Base-by-base conservation (phyloP, 2,113 vertebrate genomes). In the Labrus mixtus region DNA sequence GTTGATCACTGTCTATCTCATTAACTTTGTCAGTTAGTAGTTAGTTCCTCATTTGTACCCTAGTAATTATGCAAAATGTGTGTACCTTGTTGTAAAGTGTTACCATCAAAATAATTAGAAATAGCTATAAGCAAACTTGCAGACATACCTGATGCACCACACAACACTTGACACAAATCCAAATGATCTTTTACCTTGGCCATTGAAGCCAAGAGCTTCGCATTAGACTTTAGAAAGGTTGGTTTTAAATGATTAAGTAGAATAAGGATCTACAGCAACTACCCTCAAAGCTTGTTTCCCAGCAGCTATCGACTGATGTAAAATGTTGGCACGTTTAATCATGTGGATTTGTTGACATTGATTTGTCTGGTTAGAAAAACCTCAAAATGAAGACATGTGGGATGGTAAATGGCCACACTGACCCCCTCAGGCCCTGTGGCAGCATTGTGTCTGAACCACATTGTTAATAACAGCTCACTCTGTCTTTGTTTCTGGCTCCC, bases 401-500 rank as follows among this genome's bases (percentile, higher is more conserved):
- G 37, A 25, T 43, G 22, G n/a, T 20, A 65, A 50, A 79, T 6
- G 7, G 7, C 23, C 57, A 75, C 45, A 56, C 15, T 33, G 4
- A 39, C 20, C 45, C 54, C 56, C 4, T 15, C 22, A 22, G 20
- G 0, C 19, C 17, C 33, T 39, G 36, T 46, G 19, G 17, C 39
- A 45, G 33, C 65, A 23, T 13, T 15, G 51, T 66, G 53, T 68
- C 48, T 17, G 22, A 2, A 25, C 33, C 25, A 12, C 0, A 3
- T 29, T 37, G 0, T 36, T 12, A 19, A 51, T 6, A 2, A 3
- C 51, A 59, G 10, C 41, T 39, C 3, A 10, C 41, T 39, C 5
- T 2, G 46, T 58, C 19, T 15, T 15, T 43, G 73, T 63, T 79
- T 87, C 33, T 85, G 63, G 51, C 83, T 59, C 83, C 87, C 83